These are phyloP conservation scores for Conchocele bisecta DNA, from an alignment of 2,888 invertebrate genomes.

Conservation along the genomic window DNA sequence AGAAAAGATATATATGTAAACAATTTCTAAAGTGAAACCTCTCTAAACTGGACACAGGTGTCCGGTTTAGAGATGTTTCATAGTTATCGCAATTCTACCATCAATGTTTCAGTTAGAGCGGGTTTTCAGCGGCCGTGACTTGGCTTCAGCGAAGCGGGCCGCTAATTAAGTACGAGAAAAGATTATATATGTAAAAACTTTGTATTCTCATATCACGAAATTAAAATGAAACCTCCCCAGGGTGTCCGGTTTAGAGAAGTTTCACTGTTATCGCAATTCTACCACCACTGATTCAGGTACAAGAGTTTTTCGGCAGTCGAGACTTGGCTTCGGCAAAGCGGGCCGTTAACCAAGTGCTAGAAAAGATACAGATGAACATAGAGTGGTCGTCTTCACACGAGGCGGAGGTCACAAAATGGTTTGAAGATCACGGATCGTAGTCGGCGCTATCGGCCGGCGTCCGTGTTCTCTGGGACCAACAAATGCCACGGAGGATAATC, in stretches of 20 bases:
- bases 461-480: no score
- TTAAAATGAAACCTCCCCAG: no score
- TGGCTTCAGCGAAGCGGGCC: conserved; percentile 74
- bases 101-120: conserved; percentile 57
- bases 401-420: conserved; percentile 75
- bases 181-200: no score
- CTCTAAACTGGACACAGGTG: no score
- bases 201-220: no score
- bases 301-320: conserved; percentile 73
- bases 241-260: no score
- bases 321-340: conserved; percentile 73
- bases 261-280: no score
- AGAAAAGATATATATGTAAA: conserved; percentile 80
- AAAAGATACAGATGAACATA: conserved; percentile 80
- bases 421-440: conserved; percentile 47
- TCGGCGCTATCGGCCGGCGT: no score
- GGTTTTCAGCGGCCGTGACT: conserved; percentile 75
- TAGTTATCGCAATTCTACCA: no score
- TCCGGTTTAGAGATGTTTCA: no score
- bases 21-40: no score
- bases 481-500: no score
- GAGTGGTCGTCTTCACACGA: conserved; percentile 78
- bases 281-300: conserved; percentile 60
- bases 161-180: conserved; percentile 79
- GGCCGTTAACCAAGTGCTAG: conserved; percentile 79